phyloP scores from a whole-genome alignment of 2,113 vertebrate species.

The Nothoprocta perdicaria region DNA sequence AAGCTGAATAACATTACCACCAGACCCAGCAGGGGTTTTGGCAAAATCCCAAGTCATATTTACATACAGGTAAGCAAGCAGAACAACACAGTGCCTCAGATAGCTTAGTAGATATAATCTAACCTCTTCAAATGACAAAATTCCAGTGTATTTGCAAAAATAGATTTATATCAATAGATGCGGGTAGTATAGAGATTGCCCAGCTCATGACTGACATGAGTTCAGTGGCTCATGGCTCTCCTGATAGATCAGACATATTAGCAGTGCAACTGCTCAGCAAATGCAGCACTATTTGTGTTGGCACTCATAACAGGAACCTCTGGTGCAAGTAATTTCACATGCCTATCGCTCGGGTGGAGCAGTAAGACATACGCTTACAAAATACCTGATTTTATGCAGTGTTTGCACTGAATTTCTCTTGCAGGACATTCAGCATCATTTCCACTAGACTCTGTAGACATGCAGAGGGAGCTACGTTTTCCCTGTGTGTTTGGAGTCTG shows the following conservation, averaged over 20 bases:
- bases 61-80: constrained; percentile 1
- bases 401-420: not conserved
- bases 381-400: not conserved
- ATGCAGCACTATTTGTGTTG: not conserved
- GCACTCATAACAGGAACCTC: not conserved
- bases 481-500: not conserved
- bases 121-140: not conserved
- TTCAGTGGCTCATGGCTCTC: not conserved
- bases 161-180: not conserved
- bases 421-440: not conserved
- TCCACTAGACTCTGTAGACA: not conserved
- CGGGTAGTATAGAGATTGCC: not conserved
- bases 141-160: not conserved
- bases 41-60: not conserved
- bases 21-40: not conserved
- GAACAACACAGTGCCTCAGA: not conserved
- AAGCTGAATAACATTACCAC: not conserved
- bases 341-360: not conserved
- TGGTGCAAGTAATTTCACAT: not conserved
- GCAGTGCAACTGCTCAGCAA: not conserved
- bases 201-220: not conserved
- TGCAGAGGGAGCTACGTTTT: not conserved
- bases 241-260: not conserved
- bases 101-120: not conserved
- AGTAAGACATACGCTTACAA: not conserved